phyloP scores from a whole-genome alignment of 2,113 vertebrate species.

The Leuciscus idus region DNA sequence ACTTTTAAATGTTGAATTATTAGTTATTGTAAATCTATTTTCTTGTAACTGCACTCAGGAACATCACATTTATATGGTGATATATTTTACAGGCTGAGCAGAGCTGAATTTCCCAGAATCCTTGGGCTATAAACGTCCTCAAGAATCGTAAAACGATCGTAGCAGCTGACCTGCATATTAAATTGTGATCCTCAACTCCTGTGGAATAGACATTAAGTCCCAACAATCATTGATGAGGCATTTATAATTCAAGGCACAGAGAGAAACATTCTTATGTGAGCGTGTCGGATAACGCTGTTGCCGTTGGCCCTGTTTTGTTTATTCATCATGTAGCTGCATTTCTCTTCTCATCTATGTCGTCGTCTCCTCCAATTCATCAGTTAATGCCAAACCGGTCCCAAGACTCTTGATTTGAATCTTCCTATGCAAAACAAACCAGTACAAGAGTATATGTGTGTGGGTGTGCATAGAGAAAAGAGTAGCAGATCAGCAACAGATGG shows the following conservation, averaged over 20 bases:
- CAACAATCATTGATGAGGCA: slow-evolving; percentile 23
- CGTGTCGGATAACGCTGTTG: not conserved
- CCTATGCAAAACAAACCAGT: not conserved
- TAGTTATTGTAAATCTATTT: not conserved
- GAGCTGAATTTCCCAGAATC: slow-evolving; percentile 39
- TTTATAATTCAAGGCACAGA: slow-evolving; percentile 33
- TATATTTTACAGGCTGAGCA: slow-evolving; percentile 49
- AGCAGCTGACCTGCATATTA: slow-evolving; percentile 34
- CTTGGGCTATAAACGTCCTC: slow-evolving; percentile 31
- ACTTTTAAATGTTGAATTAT: not conserved
- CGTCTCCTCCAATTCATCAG: not conserved
- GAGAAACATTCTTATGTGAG: slow-evolving; percentile 11
- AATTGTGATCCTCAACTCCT: slow-evolving; percentile 3
- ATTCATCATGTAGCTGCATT: slow-evolving; percentile 10
- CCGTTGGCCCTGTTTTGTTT: slow-evolving; percentile 7
- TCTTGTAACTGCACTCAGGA: slow-evolving; percentile 7
- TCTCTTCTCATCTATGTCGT: not conserved
- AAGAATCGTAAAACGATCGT: slow-evolving; percentile 2
- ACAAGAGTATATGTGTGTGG: not conserved
- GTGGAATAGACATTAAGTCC: slow-evolving; percentile 24
- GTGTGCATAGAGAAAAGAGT: slow-evolving; percentile 17
- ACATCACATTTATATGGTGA: slow-evolving; percentile 11
- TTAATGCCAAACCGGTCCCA: not conserved
- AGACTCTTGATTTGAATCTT: slow-evolving; percentile 8
- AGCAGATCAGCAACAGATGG: slow-evolving; percentile 53